Evolutionary conservation across 2,888 invertebrate species (phyloP).

Genomic region (Acrocera orbiculus): DNA sequence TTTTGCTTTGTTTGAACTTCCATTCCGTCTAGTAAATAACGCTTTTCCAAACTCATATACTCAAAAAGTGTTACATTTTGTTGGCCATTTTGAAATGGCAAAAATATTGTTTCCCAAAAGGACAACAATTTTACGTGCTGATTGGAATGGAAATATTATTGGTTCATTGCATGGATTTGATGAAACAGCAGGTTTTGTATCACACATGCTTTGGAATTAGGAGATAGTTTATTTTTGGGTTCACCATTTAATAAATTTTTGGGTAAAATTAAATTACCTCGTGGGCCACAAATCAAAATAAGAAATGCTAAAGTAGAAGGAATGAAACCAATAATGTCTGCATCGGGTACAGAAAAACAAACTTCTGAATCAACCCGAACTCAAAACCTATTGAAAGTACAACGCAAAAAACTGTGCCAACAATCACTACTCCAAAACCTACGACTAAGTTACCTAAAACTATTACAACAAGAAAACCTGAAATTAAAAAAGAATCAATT

Average conservation of each 20-base stretch:
- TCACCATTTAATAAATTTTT: slow-evolving; percentile 49
- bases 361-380: slow-evolving; percentile 15
- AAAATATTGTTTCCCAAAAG: slow-evolving; percentile 29
- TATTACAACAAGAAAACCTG: slow-evolving; percentile 11
- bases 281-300: slow-evolving; percentile 22
- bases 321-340: slow-evolving; percentile 12
- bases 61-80: slow-evolving; percentile 43
- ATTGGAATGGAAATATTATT: slow-evolving; percentile 53
- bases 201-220: slow-evolving; percentile 49
- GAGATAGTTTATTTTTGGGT: slow-evolving; percentile 45
- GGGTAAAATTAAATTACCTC: slow-evolving; percentile 40
- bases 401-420: slow-evolving; percentile 15
- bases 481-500: too few relatives aligned
- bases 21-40: slow-evolving; percentile 43
- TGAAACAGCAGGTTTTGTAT: slow-evolving; percentile 35
- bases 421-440: slow-evolving; percentile 16
- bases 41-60: slow-evolving; percentile 47
- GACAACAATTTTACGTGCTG: slow-evolving; percentile 44
- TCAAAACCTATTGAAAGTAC: too few relatives aligned
- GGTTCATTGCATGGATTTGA: slow-evolving; percentile 48
- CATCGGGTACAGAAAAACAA: too few relatives aligned
- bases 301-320: slow-evolving; percentile 18
- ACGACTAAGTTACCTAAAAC: slow-evolving; percentile 14
- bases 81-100: slow-evolving; percentile 44
- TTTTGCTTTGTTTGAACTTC: slow-evolving; percentile 39